Percentiles rank a stretch among this genome's conserved stretches.
Evolutionary conservation across 2,113 vertebrate species (phyloP).

Genomic region (Percopsis transmontana): DNA sequence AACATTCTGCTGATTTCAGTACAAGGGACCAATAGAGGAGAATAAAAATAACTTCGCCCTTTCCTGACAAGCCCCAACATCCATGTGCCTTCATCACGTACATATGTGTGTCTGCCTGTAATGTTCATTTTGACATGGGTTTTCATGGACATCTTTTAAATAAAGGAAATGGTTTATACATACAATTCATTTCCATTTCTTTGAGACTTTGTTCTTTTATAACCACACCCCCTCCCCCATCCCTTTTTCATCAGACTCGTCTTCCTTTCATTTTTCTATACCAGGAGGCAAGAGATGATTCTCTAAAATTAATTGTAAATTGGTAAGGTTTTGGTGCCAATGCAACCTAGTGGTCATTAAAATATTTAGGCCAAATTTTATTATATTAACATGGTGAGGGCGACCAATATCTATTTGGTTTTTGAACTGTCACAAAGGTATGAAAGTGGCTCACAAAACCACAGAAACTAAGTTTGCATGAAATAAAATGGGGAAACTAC

Average conservation of each 20-base stretch:
- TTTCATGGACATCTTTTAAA: conserved; percentile 80
- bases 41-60: conserved; percentile 7
- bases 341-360: too few relatives aligned
- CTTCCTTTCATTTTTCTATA: too few relatives aligned
- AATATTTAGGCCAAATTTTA: too few relatives aligned
- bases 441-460: too few relatives aligned
- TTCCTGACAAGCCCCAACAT: conserved; percentile 46
- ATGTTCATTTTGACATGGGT: conserved; percentile 65
- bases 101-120: conserved; percentile 77
- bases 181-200: conserved; percentile 50
- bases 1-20: not conserved
- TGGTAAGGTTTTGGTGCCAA: too few relatives aligned
- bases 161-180: conserved; percentile 68
- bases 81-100: conserved; percentile 89
- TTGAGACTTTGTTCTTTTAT: conserved; percentile 30
- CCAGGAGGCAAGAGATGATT: not conserved
- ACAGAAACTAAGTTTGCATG: too few relatives aligned
- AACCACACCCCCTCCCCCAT: conserved; percentile 36
- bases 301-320: not conserved
- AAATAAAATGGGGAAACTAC: conserved; percentile 38
- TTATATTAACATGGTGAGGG: too few relatives aligned
- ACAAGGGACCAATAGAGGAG: not conserved
- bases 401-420: too few relatives aligned
- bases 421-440: too few relatives aligned
- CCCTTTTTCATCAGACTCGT: conserved; percentile 20